These are phyloP conservation scores for Anneissia japonica DNA, from an alignment of 35 echinoderm and acorn worm species.

Conservation along the genomic window DNA sequence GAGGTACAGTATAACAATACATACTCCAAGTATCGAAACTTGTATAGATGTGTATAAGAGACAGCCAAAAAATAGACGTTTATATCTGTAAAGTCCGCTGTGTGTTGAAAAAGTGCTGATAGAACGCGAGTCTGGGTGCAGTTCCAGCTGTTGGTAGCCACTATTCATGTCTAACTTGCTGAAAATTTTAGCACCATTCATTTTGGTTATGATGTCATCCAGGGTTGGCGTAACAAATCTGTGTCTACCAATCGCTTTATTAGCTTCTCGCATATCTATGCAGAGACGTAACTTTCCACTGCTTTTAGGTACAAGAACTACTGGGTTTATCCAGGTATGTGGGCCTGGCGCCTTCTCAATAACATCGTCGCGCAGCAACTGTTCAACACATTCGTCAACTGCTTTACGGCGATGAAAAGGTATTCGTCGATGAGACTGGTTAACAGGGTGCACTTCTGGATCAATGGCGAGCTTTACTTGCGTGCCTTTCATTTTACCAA, in stretches of 20 bases:
- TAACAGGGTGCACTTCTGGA: not conserved
- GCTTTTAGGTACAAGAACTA: not conserved
- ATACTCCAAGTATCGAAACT: too few relatives aligned
- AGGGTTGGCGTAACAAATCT: not conserved
- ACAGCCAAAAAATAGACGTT: not conserved
- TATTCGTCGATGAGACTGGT: not conserved
- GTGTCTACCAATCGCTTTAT: not conserved
- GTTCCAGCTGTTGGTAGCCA: not conserved
- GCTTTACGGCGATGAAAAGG: not conserved
- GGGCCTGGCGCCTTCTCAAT: not conserved
- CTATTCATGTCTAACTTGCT: not conserved
- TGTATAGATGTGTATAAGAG: too few relatives aligned
- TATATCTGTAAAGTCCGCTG: not conserved
- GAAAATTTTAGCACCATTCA: not conserved
- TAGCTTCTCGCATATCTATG: not conserved
- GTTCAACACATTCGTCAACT: not conserved
- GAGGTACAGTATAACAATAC: too few relatives aligned
- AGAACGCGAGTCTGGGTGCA: not conserved
- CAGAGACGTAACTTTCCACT: not conserved
- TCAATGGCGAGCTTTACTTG: not conserved
- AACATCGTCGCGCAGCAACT: not conserved
- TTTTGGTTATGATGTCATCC: not conserved
- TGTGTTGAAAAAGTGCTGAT: not conserved
- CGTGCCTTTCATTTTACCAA: not conserved
- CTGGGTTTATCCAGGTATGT: not conserved